phyloP scores from a whole-genome alignment of 2,113 vertebrate genomes.

The Rafetus swinhoei region DNA sequence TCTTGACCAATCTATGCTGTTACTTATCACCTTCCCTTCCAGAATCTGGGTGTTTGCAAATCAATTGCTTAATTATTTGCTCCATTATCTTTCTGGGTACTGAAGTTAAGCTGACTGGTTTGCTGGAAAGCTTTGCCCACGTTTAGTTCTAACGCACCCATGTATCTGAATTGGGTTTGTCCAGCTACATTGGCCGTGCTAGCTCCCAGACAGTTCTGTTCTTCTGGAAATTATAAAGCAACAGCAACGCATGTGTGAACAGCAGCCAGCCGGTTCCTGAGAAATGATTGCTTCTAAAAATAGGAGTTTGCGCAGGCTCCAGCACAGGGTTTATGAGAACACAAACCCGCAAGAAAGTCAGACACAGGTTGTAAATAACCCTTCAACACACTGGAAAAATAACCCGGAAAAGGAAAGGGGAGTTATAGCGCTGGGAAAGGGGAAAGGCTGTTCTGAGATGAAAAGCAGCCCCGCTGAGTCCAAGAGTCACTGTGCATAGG shows the following conservation, averaged over 20 bases:
- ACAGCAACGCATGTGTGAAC: not conserved
- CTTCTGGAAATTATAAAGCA: not conserved
- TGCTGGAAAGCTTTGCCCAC: not conserved
- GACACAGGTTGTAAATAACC: not conserved
- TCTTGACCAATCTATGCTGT: too few relatives aligned
- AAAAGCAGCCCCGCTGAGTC: not conserved
- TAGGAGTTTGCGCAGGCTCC: not conserved
- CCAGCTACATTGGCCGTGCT: not conserved
- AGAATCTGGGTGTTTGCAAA: too few relatives aligned
- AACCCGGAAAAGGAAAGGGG: not conserved
- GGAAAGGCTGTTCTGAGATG: fast-evolving
- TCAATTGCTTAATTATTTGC: too few relatives aligned
- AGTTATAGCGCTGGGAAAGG: not conserved
- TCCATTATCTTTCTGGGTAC: too few relatives aligned
- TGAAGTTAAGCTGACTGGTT: too few relatives aligned
- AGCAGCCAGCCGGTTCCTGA: not conserved
- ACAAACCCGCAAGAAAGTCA: not conserved
- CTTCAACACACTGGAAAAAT: not conserved
- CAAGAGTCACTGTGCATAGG: not conserved
- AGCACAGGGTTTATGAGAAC: not conserved
- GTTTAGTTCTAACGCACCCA: fast-evolving
- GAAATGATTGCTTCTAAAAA: not conserved
- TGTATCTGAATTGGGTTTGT: not conserved
- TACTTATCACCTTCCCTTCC: too few relatives aligned
- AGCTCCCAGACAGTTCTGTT: not conserved